Base-by-base conservation (phyloP, 2,797 vertebrate genomes). In the Peromyscus aztecus region DNA sequence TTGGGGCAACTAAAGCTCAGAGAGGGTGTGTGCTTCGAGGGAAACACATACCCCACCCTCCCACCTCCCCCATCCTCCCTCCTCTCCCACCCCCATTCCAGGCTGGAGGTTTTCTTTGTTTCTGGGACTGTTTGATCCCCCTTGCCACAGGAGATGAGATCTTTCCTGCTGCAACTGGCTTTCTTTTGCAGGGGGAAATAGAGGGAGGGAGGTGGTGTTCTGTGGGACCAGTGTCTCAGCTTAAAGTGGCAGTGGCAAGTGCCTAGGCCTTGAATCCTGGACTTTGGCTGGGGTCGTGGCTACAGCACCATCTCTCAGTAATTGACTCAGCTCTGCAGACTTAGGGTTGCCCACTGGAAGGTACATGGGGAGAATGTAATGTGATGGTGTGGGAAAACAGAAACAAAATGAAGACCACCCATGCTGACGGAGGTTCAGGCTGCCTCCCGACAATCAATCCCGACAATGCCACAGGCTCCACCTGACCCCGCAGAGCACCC, bases 151-250 rank as follows among this genome's bases (percentile, higher is more conserved):
- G 19, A 89, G 13, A 23, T 27, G 46, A 76, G 75, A 12, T 34
- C 21, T 84, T 34, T 59, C 75, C 61, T 83, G 34, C 19, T 13
- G 24, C n/a, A 34, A 23, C 4, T 8, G 43, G 13, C 57, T 94
- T 87, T 96, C 37, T 57, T 92, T 59, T 94, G 37, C 12, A 83
- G 85, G 31, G 24, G 67, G 84, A 96, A 91, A 52, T 57, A 65
- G 78, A 83, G 49, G 46, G 71, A 6, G 0, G 12, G n/a, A 91
- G 29, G 34, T 11, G 63, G 69, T 63, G n/a, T 17, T 57, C 85
- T 65, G n/a, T 3, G 40, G 69, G 90, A 11, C 24, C 37, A 17
- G 63, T 85, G 6, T 65, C 8, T 23, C 27, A 1, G 67, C 67
- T 76, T 71, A 92, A 19, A 46, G 17, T 71, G 63, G 12, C 31